Evolutionary conservation across 2,888 invertebrate genomes (phyloP).

Genomic region (Cantharis nigra): DNA sequence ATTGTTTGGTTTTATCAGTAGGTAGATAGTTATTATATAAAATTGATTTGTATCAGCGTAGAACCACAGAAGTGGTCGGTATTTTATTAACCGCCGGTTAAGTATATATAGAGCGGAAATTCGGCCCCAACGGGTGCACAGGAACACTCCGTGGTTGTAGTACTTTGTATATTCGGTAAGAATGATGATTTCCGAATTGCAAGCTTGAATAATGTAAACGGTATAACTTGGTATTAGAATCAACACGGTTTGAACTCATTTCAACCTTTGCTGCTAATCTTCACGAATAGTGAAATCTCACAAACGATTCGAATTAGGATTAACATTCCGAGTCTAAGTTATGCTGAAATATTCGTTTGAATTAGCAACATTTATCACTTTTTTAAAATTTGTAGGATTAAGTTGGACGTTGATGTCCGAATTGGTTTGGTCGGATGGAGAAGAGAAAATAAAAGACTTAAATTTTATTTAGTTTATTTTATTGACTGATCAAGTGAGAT

Average conservation of each 20-base stretch:
- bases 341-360: background rate
- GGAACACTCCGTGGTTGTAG: background rate
- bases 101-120: no score
- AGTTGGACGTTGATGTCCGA: background rate
- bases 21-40: no score
- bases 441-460: slow-evolving; percentile 18
- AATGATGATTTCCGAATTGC: background rate
- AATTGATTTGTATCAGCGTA: no score
- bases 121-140: background rate
- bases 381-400: background rate
- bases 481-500: slow-evolving; percentile 46
- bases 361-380: background rate
- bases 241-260: background rate
- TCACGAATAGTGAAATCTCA: background rate
- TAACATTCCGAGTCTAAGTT: background rate
- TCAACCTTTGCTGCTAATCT: background rate
- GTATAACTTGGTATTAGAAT: background rate
- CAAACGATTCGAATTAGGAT: background rate
- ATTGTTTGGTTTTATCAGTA: no score
- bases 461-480: slow-evolving; percentile 44
- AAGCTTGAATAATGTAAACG: background rate
- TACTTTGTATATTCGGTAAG: background rate
- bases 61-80: no score
- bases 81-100: no score
- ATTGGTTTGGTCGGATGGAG: background rate